A percentile compares a stretch with the other conserved stretches of the same genome.
phyloP scores from a whole-genome alignment of 2,797 vertebrate species.

The Apodemus agrarius region DNA sequence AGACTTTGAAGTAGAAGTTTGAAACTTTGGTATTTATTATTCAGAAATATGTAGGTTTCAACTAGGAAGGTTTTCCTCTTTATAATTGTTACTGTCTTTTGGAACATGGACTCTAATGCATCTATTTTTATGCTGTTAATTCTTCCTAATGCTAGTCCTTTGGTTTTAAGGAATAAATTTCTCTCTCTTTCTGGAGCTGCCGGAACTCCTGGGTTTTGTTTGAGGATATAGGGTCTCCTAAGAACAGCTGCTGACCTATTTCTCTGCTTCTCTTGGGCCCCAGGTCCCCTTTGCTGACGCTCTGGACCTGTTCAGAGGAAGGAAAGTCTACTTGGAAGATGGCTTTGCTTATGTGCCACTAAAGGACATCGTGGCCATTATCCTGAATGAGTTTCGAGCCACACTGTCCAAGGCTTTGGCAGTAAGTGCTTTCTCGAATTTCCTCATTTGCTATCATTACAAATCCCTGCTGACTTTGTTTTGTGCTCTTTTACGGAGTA shows the following conservation, averaged over 20 bases:
- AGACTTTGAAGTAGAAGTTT: slow-evolving; percentile 40
- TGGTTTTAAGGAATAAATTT: slow-evolving; percentile 17
- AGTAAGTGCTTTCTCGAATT: slow-evolving; percentile 89
- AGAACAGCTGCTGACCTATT: slow-evolving; percentile 27
- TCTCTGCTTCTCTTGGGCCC: slow-evolving; percentile 49
- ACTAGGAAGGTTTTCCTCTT: slow-evolving; percentile 29
- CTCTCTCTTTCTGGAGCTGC: slow-evolving; percentile 4
- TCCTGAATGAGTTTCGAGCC: slow-evolving; percentile 95
- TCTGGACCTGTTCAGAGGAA: slow-evolving; percentile 93
- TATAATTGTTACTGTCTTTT: slow-evolving; percentile 18
- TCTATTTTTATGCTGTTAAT: neutral
- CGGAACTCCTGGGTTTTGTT: neutral
- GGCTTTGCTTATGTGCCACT: slow-evolving; percentile 95
- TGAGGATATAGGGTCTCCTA: neutral
- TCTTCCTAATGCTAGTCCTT: neutral
- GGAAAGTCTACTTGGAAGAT: slow-evolving; percentile 94
- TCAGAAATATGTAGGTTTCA: slow-evolving; percentile 25
- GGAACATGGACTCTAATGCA: neutral
- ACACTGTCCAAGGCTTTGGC: slow-evolving; percentile 96
- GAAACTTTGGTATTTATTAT: slow-evolving; percentile 51
- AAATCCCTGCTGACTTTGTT: slow-evolving; percentile 41
- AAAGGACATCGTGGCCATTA: slow-evolving; percentile 93
- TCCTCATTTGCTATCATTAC: slow-evolving; percentile 18
- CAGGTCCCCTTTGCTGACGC: slow-evolving; percentile 97
- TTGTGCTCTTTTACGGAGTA: slow-evolving; percentile 54